Percentiles rank a stretch among this genome's conserved stretches.
These are phyloP conservation scores for Falcaria lacertinaria DNA, from an alignment of 2,888 invertebrate species.

Conservation along the genomic window DNA sequence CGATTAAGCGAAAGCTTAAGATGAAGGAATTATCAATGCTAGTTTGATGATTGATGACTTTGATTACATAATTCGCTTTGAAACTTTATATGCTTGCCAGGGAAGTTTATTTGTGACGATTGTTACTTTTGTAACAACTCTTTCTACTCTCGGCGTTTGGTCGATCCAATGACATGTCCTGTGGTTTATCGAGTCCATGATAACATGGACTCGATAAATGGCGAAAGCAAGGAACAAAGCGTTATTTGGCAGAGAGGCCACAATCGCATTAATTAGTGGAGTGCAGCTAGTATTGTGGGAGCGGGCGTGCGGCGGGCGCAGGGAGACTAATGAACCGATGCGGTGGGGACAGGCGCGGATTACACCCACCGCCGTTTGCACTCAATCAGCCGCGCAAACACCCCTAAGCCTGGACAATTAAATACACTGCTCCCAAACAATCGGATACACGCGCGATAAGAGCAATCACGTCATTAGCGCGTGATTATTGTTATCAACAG, in stretches of 20 bases:
- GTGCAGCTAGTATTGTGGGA: constrained; percentile 58
- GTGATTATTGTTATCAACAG: constrained; percentile 41
- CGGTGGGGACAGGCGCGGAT: constrained; percentile 73
- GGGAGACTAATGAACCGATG: constrained; percentile 73
- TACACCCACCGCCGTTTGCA: constrained; percentile 74
- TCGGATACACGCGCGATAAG: constrained; percentile 65
- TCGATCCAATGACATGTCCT: no score
- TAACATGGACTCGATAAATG: constrained; percentile 26
- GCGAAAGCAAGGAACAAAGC: constrained; percentile 34
- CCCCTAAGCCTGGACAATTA: constrained; percentile 73
- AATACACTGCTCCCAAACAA: constrained; percentile 71
- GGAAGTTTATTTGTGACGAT: no score
- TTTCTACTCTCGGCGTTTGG: no score
- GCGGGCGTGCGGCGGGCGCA: constrained; percentile 24
- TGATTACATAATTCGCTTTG: no score
- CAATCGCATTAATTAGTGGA: constrained; percentile 75
- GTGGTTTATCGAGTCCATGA: no score
- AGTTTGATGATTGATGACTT: no score
- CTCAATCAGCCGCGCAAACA: constrained; percentile 78
- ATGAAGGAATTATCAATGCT: no score
- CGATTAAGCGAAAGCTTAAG: no score
- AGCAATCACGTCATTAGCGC: constrained; percentile 55
- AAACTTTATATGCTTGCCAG: no score
- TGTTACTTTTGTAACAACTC: no score
- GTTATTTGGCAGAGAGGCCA: constrained; percentile 52